Evolutionary conservation across 2,888 invertebrate genomes (phyloP), one percentile per base, ranked within the genome.

Genomic region (Melolontha melolontha): DNA sequence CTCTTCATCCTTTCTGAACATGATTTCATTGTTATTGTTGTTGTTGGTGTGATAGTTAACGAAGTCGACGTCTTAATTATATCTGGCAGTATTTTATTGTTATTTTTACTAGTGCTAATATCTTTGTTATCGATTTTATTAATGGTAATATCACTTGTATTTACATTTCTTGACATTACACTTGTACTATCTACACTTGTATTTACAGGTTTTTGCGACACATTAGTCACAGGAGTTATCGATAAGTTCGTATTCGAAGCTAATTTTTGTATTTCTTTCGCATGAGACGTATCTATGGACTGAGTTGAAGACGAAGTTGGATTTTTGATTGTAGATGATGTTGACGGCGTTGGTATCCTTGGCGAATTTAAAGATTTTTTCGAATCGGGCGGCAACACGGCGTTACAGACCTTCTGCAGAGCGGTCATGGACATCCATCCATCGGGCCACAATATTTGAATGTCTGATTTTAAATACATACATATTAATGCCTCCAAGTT

Each of bases 401-500:
- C 68, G 67, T 71, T 75, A 27, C 78, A 80, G 59, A 80, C 77
- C 73, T 82, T 82, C 66, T 78, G 77, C 16, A 84, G 71, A 0
- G 77, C 73, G 11, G 77, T 75, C 75, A 82, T 75, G 5, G 81
- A 84, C 85, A 87, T 86, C 87, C 87, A 87, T 64, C 86, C 86
- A 34, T 83, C 84, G 1, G 87, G 87, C 87, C 87, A 87, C 2
- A 87, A 75, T 10, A 83, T 80, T 11, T 85, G 80, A 8, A 87
- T 80, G 64, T 85, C 84, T 1, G 81, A 81, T 72, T 83, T 84
- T 57, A 87, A 75, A 77, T 84, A 87, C 11, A 81, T 79, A 44
- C 78, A 82, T 55, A 87, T 80, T 71, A 85, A 84, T 55, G 83
- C 82, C 71, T 87, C 86, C 34, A 86, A 76, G 1, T 81, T 80